Evolutionary conservation across 2,888 invertebrate genomes (phyloP).

Genomic region (Ormia ochracea): DNA sequence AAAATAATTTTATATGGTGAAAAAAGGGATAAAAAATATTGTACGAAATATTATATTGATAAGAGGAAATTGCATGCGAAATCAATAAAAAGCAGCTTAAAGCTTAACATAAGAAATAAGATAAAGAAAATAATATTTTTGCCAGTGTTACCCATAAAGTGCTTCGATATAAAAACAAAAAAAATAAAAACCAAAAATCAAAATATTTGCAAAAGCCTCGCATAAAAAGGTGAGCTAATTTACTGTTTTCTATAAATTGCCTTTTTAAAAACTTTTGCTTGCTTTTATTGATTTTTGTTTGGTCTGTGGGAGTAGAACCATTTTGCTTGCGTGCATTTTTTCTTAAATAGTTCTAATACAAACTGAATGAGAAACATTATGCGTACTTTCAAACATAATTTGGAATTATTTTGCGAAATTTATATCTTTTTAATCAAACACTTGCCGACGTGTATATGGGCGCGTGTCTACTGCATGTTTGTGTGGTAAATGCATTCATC

Average conservation of each 20-base stretch:
- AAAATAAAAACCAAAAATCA: neutral
- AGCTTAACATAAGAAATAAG: no score
- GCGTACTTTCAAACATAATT: no score
- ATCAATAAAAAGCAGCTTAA: no score
- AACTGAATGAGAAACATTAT: no score
- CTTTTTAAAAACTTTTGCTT: constrained; percentile 7
- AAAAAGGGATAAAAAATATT: neutral
- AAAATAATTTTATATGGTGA: neutral
- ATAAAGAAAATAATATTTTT: no score
- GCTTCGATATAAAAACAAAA: no score
- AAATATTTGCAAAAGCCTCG: neutral
- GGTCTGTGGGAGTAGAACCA: neutral
- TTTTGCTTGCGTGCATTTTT: neutral
- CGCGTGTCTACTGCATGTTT: no score
- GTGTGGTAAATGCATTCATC: neutral
- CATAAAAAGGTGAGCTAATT: constrained; percentile 16
- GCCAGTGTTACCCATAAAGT: no score
- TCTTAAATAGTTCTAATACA: neutral
- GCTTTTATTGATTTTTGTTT: constrained; percentile 35
- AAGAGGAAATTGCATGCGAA: neutral
- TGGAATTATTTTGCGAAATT: no score
- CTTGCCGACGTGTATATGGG: no score
- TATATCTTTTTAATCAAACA: no score
- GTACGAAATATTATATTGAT: neutral
- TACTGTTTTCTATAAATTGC: neutral